Conservation (phyloP, 2,113 vertebrate genomes). For the Clarias batrachus region DNA sequence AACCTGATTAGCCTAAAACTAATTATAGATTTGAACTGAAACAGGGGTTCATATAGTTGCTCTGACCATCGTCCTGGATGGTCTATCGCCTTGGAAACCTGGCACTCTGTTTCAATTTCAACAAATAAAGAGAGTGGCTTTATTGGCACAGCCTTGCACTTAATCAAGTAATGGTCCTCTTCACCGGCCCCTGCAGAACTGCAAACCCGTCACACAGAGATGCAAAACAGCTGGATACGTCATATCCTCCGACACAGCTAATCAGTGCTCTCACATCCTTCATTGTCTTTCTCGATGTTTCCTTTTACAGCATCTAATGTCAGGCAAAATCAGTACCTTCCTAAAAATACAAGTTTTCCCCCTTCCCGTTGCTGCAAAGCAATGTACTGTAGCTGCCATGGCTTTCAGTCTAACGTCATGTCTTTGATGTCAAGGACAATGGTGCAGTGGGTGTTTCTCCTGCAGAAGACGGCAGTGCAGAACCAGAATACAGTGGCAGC, state of each 20-base stretch:
- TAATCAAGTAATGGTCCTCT: slow-evolving; percentile 55
- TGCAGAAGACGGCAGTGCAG: slow-evolving; percentile 69
- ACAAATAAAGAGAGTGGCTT: slow-evolving; percentile 57
- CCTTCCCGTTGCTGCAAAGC: not conserved
- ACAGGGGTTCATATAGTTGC: not conserved
- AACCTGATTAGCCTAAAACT: not conserved
- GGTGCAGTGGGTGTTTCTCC: slow-evolving; percentile 57
- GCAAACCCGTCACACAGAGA: slow-evolving; percentile 42
- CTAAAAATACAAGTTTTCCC: slow-evolving; percentile 1
- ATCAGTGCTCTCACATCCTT: slow-evolving; percentile 21
- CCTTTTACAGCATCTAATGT: not conserved
- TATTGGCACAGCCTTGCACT: slow-evolving; percentile 45
- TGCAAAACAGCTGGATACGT: slow-evolving; percentile 27
- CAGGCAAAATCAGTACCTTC: not conserved
- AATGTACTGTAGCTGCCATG: not conserved
- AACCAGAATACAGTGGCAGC: slow-evolving; percentile 70
- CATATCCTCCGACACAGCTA: slow-evolving; percentile 39
- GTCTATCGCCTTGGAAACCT: slow-evolving; percentile 6
- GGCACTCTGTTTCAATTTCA: slow-evolving; percentile 41
- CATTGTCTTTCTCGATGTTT: not conserved
- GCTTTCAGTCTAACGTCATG: slow-evolving; percentile 25
- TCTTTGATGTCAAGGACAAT: slow-evolving; percentile 50
- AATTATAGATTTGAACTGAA: not conserved
- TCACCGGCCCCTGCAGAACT: slow-evolving; percentile 14
- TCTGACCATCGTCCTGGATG: not conserved